Conservation (phyloP, 1,140 invertebrate species). For the Sinella curviseta region DNA sequence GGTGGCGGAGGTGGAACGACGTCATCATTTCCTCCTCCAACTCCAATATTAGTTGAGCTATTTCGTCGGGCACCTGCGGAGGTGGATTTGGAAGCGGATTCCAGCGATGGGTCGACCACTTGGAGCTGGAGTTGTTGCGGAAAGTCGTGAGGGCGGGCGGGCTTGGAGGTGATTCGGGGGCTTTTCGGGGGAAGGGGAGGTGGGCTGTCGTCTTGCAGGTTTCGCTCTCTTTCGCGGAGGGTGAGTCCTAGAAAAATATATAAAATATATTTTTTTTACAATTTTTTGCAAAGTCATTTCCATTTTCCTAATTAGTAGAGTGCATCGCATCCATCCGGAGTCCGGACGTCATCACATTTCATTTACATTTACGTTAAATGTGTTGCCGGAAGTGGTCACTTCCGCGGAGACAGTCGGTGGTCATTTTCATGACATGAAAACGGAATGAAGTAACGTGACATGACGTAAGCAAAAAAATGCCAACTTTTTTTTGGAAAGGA, state of each 20-base stretch:
- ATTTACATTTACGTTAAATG: too few relatives aligned
- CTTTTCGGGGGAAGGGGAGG: constrained; percentile 61
- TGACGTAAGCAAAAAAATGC: too few relatives aligned
- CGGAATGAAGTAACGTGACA: too few relatives aligned
- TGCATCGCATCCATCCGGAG: not conserved
- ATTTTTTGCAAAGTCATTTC: not conserved
- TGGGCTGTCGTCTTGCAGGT: constrained; percentile 55
- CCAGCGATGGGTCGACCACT: not conserved
- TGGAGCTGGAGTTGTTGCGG: constrained; percentile 37
- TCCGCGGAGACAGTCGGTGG: not conserved
- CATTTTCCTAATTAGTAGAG: not conserved
- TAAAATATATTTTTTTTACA: not conserved
- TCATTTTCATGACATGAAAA: too few relatives aligned
- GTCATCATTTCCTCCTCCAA: not conserved
- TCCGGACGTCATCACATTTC: too few relatives aligned
- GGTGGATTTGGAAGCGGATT: not conserved
- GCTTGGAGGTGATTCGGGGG: constrained; percentile 54
- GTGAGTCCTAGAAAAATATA: not conserved
- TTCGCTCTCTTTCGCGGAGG: not conserved
- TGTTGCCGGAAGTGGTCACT: not conserved
- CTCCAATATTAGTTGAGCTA: not conserved
- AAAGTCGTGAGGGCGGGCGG: constrained; percentile 47
- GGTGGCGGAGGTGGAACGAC: constrained; percentile 39
- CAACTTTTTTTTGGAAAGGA: too few relatives aligned
- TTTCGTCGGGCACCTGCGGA: not conserved